Conservation (phyloP, 2,797 vertebrate genomes). For the Semotilus atromaculatus region DNA sequence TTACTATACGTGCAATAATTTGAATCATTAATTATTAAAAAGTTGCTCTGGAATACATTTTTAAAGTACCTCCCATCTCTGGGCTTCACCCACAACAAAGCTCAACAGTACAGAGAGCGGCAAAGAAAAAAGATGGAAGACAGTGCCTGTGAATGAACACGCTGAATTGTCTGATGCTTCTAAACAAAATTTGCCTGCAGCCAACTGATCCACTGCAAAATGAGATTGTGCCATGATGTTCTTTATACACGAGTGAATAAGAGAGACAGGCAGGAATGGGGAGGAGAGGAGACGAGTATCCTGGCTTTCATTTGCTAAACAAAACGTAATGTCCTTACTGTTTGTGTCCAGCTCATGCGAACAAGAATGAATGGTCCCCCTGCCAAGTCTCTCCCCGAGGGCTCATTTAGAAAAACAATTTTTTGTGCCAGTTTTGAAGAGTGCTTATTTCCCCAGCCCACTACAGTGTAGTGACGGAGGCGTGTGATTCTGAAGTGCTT, state of each 20-base stretch:
- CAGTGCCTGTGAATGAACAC: not conserved
- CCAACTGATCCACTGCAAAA: not conserved
- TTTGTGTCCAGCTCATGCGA: constrained; percentile 70
- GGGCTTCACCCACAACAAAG: not conserved
- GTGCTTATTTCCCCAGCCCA: constrained; percentile 49
- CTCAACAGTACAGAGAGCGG: not conserved
- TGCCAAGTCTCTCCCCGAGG: constrained; percentile 67
- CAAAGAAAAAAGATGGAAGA: constrained; percentile 7
- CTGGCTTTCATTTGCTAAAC: constrained; percentile 69
- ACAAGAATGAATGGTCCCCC: constrained; percentile 67
- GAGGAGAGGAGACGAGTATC: constrained; percentile 15
- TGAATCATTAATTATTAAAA: not conserved
- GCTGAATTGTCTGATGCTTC: not conserved
- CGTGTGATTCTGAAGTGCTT: constrained; percentile 58
- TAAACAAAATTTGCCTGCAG: constrained; percentile 20
- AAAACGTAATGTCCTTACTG: constrained; percentile 73
- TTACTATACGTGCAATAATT: not conserved
- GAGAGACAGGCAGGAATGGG: not conserved
- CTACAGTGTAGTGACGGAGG: constrained; percentile 52
- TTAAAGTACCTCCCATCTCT: not conserved
- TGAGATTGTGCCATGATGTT: constrained; percentile 14
- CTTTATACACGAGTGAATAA: constrained; percentile 16
- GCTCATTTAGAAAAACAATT: constrained; percentile 52
- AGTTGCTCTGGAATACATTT: not conserved
- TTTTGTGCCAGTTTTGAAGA: constrained; percentile 60